These are phyloP conservation scores for Sarotherodon lohbergeri DNA, from an alignment of 2,113 vertebrate genomes.

Conservation along the genomic window DNA sequence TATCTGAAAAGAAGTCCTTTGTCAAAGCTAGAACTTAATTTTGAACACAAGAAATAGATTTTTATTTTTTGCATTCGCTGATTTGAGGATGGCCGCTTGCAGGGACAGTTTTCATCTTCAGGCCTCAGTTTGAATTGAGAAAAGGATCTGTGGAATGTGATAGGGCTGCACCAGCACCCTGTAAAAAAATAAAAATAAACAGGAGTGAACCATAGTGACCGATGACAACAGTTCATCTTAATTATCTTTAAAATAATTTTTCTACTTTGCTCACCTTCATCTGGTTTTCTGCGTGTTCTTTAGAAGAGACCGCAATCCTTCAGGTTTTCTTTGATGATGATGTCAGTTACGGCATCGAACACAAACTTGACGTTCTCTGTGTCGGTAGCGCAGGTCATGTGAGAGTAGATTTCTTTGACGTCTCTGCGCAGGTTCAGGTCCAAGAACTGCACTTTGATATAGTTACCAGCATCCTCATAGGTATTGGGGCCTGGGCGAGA, in stretches of 20 bases:
- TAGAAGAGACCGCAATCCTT: slow-evolving; percentile 98
- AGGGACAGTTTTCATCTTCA: slow-evolving; percentile 7
- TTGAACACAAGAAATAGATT: slow-evolving; percentile 13
- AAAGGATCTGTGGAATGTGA: background rate
- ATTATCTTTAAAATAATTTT: background rate
- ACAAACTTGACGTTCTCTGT: slow-evolving; percentile 99
- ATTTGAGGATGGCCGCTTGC: background rate
- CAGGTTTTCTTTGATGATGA: slow-evolving; percentile 99
- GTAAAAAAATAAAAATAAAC: background rate
- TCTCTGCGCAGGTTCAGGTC: slow-evolving; percentile 91
- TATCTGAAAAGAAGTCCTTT: slow-evolving; percentile 2
- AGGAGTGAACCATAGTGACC: background rate
- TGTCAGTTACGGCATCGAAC: slow-evolving; percentile 96
- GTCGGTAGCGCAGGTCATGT: slow-evolving; percentile 98
- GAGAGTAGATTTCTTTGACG: slow-evolving; percentile 95
- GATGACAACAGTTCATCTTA: background rate
- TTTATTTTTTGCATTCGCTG: background rate
- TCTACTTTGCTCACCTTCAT: slow-evolving; percentile 8
- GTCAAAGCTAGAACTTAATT: slow-evolving; percentile 32
- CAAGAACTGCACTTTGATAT: slow-evolving; percentile 96
- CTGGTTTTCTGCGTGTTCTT: slow-evolving; percentile 4
- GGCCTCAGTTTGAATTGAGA: slow-evolving; percentile 1
- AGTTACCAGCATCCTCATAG: slow-evolving; percentile 89
- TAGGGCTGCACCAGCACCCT: slow-evolving; percentile 9
- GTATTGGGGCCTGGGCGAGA: slow-evolving; percentile 84